A percentile compares a stretch with the other conserved stretches of the same genome.
Evolutionary conservation across 1,140 invertebrate species (phyloP).

Genomic region (Schlechtendalia chinensis): DNA sequence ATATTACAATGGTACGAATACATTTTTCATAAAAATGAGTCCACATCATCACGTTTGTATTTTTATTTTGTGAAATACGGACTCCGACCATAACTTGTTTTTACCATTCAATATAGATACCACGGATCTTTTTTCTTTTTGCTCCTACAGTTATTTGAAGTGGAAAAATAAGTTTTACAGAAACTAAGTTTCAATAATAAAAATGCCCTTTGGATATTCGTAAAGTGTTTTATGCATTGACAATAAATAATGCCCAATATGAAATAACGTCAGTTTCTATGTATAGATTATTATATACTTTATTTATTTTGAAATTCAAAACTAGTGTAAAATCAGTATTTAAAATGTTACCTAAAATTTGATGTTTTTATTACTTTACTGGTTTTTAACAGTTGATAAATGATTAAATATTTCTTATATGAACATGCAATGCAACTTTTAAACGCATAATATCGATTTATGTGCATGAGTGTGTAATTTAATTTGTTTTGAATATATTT

Average conservation of each 20-base stretch:
- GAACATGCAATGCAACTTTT: no score
- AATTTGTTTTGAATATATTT: no score
- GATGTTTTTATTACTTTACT: no score
- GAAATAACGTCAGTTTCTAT: slow-evolving; percentile 3
- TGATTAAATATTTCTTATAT: no score
- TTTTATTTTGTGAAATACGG: not conserved
- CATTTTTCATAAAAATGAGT: not conserved
- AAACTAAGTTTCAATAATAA: slow-evolving; percentile 13
- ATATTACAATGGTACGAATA: not conserved
- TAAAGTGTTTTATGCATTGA: slow-evolving; percentile 16
- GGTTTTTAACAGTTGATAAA: no score
- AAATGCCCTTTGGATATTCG: slow-evolving; percentile 2
- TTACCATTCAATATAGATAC: slow-evolving; percentile 26
- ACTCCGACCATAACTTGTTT: not conserved
- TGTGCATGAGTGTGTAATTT: no score
- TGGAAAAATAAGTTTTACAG: slow-evolving; percentile 26
- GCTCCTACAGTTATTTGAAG: not conserved
- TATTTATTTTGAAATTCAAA: not conserved
- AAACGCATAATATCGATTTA: no score
- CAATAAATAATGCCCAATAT: slow-evolving; percentile 1
- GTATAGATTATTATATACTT: not conserved
- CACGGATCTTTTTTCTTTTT: not conserved
- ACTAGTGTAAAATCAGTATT: no score
- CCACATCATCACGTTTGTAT: not conserved
- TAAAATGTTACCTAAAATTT: no score